Conservation (phyloP, 2,888 invertebrate genomes). For the Hirtodrosophila duncani region DNA sequence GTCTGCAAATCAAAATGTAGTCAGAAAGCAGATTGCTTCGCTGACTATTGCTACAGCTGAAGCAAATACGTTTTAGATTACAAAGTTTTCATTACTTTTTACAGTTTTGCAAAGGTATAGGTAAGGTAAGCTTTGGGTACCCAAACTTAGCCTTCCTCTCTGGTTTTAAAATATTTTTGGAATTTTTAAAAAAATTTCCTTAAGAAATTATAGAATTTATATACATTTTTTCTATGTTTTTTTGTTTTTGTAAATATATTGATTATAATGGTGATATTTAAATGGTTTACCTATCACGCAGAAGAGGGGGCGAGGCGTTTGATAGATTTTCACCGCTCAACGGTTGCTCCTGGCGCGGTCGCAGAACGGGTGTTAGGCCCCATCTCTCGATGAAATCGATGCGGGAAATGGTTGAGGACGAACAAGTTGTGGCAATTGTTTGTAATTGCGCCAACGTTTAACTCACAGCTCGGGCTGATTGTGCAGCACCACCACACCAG, state of each 20-base stretch:
- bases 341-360: conserved; percentile 97
- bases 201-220: neutral
- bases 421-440: conserved; percentile 75
- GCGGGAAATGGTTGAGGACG: conserved; percentile 89
- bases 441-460: conserved; percentile 73
- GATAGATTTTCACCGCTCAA: conserved; percentile 80
- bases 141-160: too few species aligned
- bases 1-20: too few species aligned
- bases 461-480: conserved; percentile 11
- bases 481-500: neutral
- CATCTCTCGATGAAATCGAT: conserved; percentile 98
- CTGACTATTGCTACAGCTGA: too few species aligned
- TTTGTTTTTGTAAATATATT: too few species aligned
- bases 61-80: too few species aligned
- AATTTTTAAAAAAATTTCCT: neutral
- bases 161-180: neutral
- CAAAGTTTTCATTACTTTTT: too few species aligned
- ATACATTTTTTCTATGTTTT: too few species aligned
- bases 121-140: too few species aligned
- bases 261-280: neutral
- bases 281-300: conserved; percentile 77
- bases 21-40: too few species aligned
- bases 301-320: conserved; percentile 79
- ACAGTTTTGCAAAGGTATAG: too few species aligned
- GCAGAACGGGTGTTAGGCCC: conserved; percentile 98